Conservation (phyloP, 1,140 invertebrate species). For the Steinernema feltiae region DNA sequence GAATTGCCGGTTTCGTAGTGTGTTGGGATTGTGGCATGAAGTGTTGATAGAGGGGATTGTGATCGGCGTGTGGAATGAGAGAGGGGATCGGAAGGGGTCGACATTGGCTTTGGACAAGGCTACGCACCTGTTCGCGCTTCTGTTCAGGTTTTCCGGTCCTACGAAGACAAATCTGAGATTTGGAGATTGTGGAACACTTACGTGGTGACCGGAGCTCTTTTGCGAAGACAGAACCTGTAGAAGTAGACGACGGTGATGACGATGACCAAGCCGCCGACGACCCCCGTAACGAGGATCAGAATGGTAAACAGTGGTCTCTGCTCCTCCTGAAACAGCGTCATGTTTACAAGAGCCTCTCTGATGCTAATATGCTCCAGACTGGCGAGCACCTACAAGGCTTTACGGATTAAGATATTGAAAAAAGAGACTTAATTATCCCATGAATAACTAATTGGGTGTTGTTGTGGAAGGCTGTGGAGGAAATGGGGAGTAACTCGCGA, state of each 20-base stretch:
- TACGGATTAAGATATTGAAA: constrained; percentile 5
- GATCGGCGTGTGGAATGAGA: background rate
- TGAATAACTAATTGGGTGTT: constrained; percentile 13
- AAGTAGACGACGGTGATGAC: constrained; percentile 38
- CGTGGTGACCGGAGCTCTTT: constrained; percentile 32
- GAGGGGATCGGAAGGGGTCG: constrained; percentile 35
- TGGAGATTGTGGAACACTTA: background rate
- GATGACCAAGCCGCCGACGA: constrained; percentile 36
- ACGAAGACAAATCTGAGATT: background rate
- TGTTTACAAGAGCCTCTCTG: background rate
- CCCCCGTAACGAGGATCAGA: constrained; percentile 30
- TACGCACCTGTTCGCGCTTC: constrained; percentile 33
- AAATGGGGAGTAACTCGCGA: background rate
- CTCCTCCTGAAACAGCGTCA: constrained; percentile 25
- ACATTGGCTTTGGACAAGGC: constrained; percentile 29
- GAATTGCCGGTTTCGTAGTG: background rate
- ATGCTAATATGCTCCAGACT: background rate
- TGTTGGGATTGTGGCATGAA: constrained; percentile 8
- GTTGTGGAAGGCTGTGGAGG: background rate
- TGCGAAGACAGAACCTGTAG: constrained; percentile 37
- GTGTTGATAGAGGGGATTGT: constrained; percentile 1
- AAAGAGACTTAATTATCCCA: constrained; percentile 9
- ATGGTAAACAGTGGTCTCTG: constrained; percentile 39
- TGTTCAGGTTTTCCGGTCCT: constrained; percentile 34
- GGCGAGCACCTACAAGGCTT: background rate